Conservation (phyloP, 2,888 invertebrate genomes). For the Yponomeuta plumbellus region DNA sequence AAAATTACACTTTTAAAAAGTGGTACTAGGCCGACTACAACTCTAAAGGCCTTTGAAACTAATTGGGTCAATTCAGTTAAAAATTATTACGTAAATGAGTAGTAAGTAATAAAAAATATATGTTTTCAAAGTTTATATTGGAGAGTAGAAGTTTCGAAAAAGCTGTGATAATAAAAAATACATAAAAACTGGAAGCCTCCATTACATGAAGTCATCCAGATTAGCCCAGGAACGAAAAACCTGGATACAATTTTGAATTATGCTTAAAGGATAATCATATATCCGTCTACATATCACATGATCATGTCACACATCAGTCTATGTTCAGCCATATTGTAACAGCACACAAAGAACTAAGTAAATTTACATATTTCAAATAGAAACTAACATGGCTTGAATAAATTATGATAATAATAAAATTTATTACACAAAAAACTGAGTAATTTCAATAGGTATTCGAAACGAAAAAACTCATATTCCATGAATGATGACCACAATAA, state of each 20-base stretch:
- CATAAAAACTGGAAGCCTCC: neutral
- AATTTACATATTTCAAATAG: too few relatives aligned
- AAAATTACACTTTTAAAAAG: too few relatives aligned
- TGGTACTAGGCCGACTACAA: too few relatives aligned
- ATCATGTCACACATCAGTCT: conserved; percentile 61
- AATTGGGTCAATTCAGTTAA: neutral
- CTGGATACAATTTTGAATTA: neutral
- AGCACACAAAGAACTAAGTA: neutral
- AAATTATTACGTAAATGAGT: neutral
- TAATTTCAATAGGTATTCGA: neutral
- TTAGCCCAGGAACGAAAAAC: neutral
- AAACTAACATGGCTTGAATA: too few relatives aligned
- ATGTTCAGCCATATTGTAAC: conserved; percentile 36
- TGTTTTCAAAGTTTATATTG: neutral
- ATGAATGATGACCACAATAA: neutral
- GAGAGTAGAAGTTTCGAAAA: neutral
- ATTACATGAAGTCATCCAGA: neutral
- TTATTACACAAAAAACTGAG: too few relatives aligned
- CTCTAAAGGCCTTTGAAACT: too few relatives aligned
- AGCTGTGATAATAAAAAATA: neutral
- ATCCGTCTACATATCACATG: conserved; percentile 60
- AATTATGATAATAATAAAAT: too few relatives aligned
- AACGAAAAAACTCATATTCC: neutral
- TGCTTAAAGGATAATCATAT: conserved; percentile 23
- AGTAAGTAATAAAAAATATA: neutral